Base-by-base conservation (phyloP, 1,140 invertebrate species). In the Drosophila rhopaloa region DNA sequence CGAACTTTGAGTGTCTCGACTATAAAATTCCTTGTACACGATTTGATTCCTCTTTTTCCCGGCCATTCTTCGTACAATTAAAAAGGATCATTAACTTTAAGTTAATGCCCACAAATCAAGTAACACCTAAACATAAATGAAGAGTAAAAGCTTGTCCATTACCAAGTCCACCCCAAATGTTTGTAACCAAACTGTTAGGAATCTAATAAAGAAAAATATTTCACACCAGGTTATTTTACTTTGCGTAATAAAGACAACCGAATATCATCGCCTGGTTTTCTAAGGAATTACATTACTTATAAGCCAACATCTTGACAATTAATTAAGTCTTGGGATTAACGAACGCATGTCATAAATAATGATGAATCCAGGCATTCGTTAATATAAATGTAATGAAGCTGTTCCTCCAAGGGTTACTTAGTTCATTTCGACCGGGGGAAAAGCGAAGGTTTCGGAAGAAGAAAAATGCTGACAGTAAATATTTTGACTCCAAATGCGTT, bases 381-480 rank as follows among this genome's bases (percentile, higher is more conserved):
- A 77, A 77, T 77, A 70, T 67, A 77, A 77, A 60, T 77, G 74
- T 77, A 77, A 77, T 77, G 74, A 65, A 77, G 74, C 55, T 77
- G 74, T 70, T 54, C 73, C 73, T 40, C 57, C 44, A 60, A 77
- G 74, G 56, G 54, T 47, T 55, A 76, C 48, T 48, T 47, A 41
- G 58, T 14, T 41, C 35, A 19, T 10, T 41, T 43, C 8, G 41
- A 24, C 32, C 37, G 13, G 58, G 58, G 71, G 37, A 47, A 44
- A 67, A 43, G 37, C 35, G 37, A 59, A 51, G 48, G 53, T 66
- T 54, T 40, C 57, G 57, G 60, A 83, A 56, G 38, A 85, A 83
- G 76, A 89, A 84, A 88, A 86, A 89, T 86, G 83, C 83, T 89
- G 83, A 83, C 72, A 77, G 84, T 89, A 88, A 88, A 88, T 88